Percentiles rank a stretch among this genome's conserved stretches.
Evolutionary conservation across 1,140 invertebrate species (phyloP).

Genomic region (Drosophila arizonae): DNA sequence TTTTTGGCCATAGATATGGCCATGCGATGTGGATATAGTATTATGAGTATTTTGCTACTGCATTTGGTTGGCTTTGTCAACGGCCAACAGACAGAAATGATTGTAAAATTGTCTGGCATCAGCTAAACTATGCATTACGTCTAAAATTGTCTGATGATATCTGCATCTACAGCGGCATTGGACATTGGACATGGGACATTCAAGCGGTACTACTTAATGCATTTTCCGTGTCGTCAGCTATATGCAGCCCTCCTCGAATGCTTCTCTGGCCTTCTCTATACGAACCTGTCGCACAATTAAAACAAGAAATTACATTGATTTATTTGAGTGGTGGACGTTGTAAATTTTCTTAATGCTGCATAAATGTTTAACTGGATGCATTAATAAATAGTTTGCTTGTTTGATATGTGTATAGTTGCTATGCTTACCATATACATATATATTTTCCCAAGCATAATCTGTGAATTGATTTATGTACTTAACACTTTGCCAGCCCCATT

Average conservation of each 20-base stretch:
- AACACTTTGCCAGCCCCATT: slow-evolving; percentile 46
- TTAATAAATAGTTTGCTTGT: slow-evolving; percentile 41
- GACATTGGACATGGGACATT: not conserved
- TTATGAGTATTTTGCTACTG: slow-evolving; percentile 21
- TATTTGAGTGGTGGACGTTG: slow-evolving; percentile 40
- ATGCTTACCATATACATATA: slow-evolving; percentile 20
- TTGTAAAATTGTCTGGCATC: slow-evolving; percentile 46
- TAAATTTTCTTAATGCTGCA: slow-evolving; percentile 53
- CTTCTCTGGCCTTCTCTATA: not conserved
- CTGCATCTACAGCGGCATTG: slow-evolving; percentile 35
- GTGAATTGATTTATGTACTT: slow-evolving; percentile 59
- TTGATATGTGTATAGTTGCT: slow-evolving; percentile 12
- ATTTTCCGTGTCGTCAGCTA: slow-evolving; percentile 55
- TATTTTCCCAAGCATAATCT: slow-evolving; percentile 42
- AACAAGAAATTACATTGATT: slow-evolving; percentile 64
- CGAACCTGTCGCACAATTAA: slow-evolving; percentile 64
- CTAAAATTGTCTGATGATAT: slow-evolving; percentile 26
- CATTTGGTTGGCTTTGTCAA: slow-evolving; percentile 23
- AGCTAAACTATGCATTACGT: slow-evolving; percentile 61
- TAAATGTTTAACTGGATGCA: slow-evolving; percentile 51
- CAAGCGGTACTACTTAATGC: slow-evolving; percentile 55
- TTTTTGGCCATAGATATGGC: too few relatives aligned
- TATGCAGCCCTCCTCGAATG: not conserved
- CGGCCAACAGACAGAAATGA: slow-evolving; percentile 33
- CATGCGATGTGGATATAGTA: not conserved